Evolutionary conservation across 2,113 vertebrate species (phyloP), one percentile per base, ranked within the genome.

Genomic region (Tricholaema leucomelas): DNA sequence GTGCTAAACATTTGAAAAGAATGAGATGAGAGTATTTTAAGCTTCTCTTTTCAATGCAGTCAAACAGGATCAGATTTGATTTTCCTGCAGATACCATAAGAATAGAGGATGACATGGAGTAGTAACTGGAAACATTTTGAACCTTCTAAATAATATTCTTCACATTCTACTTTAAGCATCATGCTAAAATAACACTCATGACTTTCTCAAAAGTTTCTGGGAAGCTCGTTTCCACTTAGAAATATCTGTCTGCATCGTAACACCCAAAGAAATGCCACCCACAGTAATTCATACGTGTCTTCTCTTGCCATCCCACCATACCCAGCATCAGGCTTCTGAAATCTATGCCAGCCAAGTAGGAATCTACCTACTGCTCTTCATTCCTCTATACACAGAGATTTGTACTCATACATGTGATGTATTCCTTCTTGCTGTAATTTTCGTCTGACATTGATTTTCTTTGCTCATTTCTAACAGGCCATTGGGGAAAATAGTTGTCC

Each of bases 391-490:
- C n/a, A 17, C 21, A 46, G 28, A 55, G 50, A 11, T 90, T 33
- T 82, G 73, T 1, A 0, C 16, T 14, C 2, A 1, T 16, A 8
- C 52, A 61, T 12, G 33, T 2, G 44, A 27, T 12, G 2, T 36
- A 30, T 79, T 24, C 18, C 11, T 33, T 6, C 17, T 33, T 73
- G 23, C 40, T 61, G 11, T 4, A n/a, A 35, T 12, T 13, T 48
- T 55, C 23, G 58, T n/a, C 24, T 18, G 24, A 16, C 33, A 12
- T 1, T 19, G 65, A 35, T 31, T 78, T 87, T 18, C 30, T 74
- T 44, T 58, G 7, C 25, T 87, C 18, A 23, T 14, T 50, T 87
- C 71, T 76, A 56, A 36, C 0, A 5, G 64, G 25, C 38, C n/a
- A 14, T 15, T 64, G 9, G 28, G 42, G 30, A 58, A 69, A 85